A percentile compares a stretch with the other conserved stretches of the same genome.
Conservation (phyloP, 2,888 invertebrate genomes). For the Parnassius mnemosyne region DNA sequence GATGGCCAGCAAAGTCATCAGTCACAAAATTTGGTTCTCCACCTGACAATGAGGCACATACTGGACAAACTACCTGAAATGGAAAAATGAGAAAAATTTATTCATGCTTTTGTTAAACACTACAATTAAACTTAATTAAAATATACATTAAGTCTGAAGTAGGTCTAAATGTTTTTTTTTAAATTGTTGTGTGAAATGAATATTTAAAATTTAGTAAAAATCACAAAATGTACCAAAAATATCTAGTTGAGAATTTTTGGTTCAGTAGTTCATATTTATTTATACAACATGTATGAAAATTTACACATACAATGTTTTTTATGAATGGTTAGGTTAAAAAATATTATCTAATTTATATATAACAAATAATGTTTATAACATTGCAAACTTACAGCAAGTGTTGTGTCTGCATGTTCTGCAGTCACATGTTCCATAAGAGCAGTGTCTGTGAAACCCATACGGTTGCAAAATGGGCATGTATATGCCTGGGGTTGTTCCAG, state of each 20-base stretch:
- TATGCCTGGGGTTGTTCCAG: slow-evolving; percentile 97
- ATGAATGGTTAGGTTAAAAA: background rate
- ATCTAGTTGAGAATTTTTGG: too few relatives aligned
- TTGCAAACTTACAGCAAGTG: slow-evolving; percentile 86
- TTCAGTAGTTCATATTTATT: too few relatives aligned
- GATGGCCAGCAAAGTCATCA: slow-evolving; percentile 98
- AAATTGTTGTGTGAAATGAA: too few relatives aligned
- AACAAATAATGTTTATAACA: too few relatives aligned
- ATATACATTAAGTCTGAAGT: background rate
- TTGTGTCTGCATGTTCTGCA: slow-evolving; percentile 94
- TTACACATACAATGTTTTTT: background rate
- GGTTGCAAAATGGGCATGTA: slow-evolving; percentile 98
- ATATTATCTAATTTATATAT: too few relatives aligned
- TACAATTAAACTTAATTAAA: too few relatives aligned
- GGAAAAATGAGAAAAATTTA: background rate
- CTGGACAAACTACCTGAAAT: slow-evolving; percentile 92
- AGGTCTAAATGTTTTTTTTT: too few relatives aligned
- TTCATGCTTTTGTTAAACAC: too few relatives aligned
- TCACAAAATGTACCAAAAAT: too few relatives aligned
- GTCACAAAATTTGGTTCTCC: slow-evolving; percentile 99
- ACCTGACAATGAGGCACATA: slow-evolving; percentile 97
- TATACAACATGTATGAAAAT: background rate
- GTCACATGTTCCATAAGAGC: slow-evolving; percentile 95
- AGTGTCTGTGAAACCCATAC: slow-evolving; percentile 96
- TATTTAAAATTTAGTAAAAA: too few relatives aligned